Base-by-base conservation (phyloP, 1,140 invertebrate genomes). In the Colletes latitarsis region DNA sequence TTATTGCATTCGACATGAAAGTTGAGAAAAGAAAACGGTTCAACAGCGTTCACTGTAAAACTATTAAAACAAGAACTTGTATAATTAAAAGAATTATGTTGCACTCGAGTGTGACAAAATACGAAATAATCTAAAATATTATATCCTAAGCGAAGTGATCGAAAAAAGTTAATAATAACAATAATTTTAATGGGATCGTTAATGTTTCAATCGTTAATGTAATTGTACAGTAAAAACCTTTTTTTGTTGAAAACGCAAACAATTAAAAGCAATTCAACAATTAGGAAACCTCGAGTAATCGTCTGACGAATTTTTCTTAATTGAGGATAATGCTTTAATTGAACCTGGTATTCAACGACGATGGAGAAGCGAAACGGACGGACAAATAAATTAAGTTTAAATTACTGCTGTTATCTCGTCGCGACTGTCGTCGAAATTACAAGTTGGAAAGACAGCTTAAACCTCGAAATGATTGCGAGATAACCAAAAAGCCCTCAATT, bases 401-500 rank as follows among this genome's bases (percentile, higher is more conserved):
- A 76, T 67, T 14, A 46, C 52, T 14, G 39, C 41, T 67, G 49
- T 55, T 67, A 39, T 19, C 9, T 68, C 3, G 17, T 5, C 14
- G 21, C 6, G 4, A 19, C 53, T 39, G 10, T 6, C 19, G 19
- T 15, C 41, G 30, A 74, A 80, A 64, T 84, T 82, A 79, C 43
- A 19, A 43, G 17, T 4, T 2, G 12, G 17, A 43, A 63, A 21
- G 63, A 14, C 46, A n/a, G 49, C 21, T 55, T 41, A 74, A 77
- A 68, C 12, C 30, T 72, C 21, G 73, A 76, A n/a, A 70, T 73
- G 69, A 80, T 55, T 79, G 60, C 41, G 15, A 68, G 12, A 57
- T 76, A 49, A 73, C 19, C 39, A 57, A 77, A 43, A 77, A 55
- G 46, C 43, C 12, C 6, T n/a, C 39, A 15, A 85, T 83, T 77